Base-by-base conservation (phyloP, 2,113 vertebrate genomes). In the Trinectes maculatus region DNA sequence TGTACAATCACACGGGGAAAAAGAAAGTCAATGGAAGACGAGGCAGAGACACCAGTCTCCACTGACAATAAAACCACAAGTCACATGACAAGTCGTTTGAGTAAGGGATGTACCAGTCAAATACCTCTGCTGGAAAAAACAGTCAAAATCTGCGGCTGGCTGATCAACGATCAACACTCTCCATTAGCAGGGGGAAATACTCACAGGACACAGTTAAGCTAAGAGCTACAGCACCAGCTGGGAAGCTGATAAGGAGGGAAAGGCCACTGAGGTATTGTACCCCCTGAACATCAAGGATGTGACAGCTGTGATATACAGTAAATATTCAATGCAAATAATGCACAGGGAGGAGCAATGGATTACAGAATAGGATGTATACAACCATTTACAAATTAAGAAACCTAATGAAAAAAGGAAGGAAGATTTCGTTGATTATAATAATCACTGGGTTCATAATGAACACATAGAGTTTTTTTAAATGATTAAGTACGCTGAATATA, bases 191-290 rank as follows among this genome's bases (percentile, higher is more conserved):
- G 22, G 40, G 10, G 51, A 33, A 36, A 51, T 19, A 24, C n/a
- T 69, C 57, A 56, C 19, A 1, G 62, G 7, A 53, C 40, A 31
- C 51, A 57, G 24, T 48, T 11, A 54, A 61, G 40, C 47, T 39
- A 47, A 1, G 2, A 62, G 57, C 39, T 3, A 9, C 46, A n/a
- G 56, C 57, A 25, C 47, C 62, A 56, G 72, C 43, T 73, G 67
- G 48, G 54, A 69, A 52, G 58, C 44, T 49, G 69, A 77, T 77
- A 71, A 65, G 68, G 11, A 76, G 40, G 55, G 10, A 62, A 66
- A 75, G 65, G 55, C 11, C 52, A 39, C 8, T 10, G 58, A 16
- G 34, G 48, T 60, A 25, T 57, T 70, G 48, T 60, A 18, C 49
- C 24, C 1, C 33, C 19, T 8, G 11, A 57, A 43, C 28, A 62